These are phyloP conservation scores for Diorhabda carinulata DNA, from an alignment of 1,140 invertebrate genomes.

Conservation along the genomic window DNA sequence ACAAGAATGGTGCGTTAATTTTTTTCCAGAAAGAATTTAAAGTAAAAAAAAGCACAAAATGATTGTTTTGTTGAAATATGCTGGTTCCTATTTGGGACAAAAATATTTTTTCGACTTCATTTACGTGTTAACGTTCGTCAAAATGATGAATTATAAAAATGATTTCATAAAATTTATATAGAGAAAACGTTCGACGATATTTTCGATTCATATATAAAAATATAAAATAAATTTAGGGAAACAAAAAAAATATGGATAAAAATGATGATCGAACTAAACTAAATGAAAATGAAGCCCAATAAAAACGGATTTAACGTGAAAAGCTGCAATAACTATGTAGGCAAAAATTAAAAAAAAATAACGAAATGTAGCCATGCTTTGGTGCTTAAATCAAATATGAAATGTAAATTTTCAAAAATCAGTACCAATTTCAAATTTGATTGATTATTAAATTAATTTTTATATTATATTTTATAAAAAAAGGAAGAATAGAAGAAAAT, in stretches of 20 bases:
- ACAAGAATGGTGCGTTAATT: neutral
- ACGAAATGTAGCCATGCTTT: neutral
- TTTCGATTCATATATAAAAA: too few species aligned
- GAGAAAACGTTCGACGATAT: too few species aligned
- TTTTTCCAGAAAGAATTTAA: neutral
- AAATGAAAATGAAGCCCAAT: conserved; percentile 27
- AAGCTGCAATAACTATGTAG: conserved; percentile 20
- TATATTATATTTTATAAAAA: too few species aligned
- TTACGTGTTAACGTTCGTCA: neutral
- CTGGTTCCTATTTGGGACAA: neutral
- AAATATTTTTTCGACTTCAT: neutral
- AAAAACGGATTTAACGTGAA: conserved; percentile 34
- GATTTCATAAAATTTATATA: too few species aligned
- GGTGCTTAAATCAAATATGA: too few species aligned
- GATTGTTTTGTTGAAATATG: neutral
- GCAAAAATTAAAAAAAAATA: conserved; percentile 21
- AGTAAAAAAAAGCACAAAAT: neutral
- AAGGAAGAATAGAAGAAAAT: too few species aligned
- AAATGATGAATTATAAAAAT: too few species aligned
- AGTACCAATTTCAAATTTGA: too few species aligned
- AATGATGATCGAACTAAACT: neutral
- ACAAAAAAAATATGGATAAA: too few species aligned
- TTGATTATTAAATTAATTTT: too few species aligned
- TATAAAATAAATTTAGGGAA: too few species aligned
- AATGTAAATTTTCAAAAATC: too few species aligned